Evolutionary conservation across 2,113 vertebrate species (phyloP), one percentile per base, ranked within the genome.

Genomic region (Dasyurus viverrinus): DNA sequence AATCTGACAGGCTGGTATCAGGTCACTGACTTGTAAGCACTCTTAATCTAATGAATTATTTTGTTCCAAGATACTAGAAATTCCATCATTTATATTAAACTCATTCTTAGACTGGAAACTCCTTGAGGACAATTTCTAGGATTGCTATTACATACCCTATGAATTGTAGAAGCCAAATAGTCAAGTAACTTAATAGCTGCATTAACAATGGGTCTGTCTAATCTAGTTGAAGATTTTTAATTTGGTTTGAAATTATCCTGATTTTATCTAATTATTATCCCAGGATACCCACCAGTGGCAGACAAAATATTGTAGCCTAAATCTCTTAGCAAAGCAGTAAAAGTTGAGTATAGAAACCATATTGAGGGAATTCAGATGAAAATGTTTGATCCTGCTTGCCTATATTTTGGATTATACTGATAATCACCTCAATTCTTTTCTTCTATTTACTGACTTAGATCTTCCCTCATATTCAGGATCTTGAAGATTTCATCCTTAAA

Each of bases 21-120:
- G 42, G 27, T 2, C 1, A 14, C 53, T 0, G 10, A 47, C 9
- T n/a, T 36, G 53, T 46, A 0, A 24, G 3, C 1, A 7, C 24
- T 12, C 48, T 25, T 68, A 54, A 8, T 0, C 0, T 46, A 12
- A 2, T 0, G 1, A 2, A 22, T 0, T 0, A 2, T 2, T 7
- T 53, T 47, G 2, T 24, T 27, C 26, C 8, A 24, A 36, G 25
- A 5, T 90, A 93, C 25, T 42, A 84, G 53, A 53, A 53, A n/a
- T 50, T 36, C 30, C 50, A 42, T 53, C 24, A 68, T 30, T 42
- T 92, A 1, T 11, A 84, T 52, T 50, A n/a, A 53, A 22, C 30
- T 90, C 90, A 55, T 53, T 36, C 36, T 27, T 54, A n/a, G 8
- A 48, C 36, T 1, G 22, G 36, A 42, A 48, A 1, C 52, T 54